phyloP scores from a whole-genome alignment of 2,797 vertebrate species.

The Emydoidea blandingii region DNA sequence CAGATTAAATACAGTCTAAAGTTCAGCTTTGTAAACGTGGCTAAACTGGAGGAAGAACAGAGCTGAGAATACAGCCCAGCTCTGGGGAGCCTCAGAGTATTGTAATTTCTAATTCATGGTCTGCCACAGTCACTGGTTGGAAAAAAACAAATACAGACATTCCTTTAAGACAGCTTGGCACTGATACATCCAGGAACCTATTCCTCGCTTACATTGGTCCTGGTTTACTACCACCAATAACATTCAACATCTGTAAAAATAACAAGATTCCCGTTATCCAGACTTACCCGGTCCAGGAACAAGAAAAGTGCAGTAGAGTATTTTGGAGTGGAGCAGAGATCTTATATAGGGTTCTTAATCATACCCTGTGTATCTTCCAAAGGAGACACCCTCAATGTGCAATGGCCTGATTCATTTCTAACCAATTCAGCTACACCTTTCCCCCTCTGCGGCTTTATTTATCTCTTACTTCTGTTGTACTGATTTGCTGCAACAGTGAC shows the following conservation, averaged over 20 bases:
- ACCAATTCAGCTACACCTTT: background rate
- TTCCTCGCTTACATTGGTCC: background rate
- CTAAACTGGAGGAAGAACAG: background rate
- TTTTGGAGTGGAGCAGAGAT: background rate
- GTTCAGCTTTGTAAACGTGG: too few species aligned
- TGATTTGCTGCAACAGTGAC: background rate
- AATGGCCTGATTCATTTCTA: constrained; percentile 19
- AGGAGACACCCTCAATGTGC: constrained; percentile 45
- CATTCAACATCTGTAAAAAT: background rate
- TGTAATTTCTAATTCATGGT: background rate
- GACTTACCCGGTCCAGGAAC: background rate
- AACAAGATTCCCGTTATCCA: too few species aligned
- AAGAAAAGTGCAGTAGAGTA: accelerated
- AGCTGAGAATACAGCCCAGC: accelerated
- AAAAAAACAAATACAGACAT: background rate
- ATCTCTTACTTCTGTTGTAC: background rate
- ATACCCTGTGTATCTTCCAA: background rate
- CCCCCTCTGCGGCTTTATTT: background rate
- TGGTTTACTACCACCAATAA: background rate
- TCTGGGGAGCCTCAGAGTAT: accelerated
- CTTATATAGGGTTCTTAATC: constrained; percentile 57
- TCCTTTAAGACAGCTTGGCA: background rate
- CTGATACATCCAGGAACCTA: background rate
- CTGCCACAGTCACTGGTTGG: too few species aligned
- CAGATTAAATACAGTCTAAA: too few species aligned